These are phyloP conservation scores for Chanos chanos DNA, from an alignment of 2,797 vertebrate genomes.

Conservation along the genomic window DNA sequence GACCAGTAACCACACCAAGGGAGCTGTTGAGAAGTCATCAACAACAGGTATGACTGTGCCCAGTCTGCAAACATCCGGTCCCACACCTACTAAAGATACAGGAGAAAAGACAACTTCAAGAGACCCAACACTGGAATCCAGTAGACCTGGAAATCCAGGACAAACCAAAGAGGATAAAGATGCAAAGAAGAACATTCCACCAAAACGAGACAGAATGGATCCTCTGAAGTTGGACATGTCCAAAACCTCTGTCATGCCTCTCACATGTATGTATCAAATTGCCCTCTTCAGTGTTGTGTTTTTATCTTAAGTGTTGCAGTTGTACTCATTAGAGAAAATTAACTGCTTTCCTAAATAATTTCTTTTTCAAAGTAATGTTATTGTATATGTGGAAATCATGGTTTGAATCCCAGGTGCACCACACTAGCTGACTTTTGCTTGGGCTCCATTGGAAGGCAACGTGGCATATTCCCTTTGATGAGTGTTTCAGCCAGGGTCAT, in stretches of 20 bases:
- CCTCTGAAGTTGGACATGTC: constrained; percentile 75
- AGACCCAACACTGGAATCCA: not conserved
- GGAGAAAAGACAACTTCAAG: not conserved
- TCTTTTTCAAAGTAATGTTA: not conserved
- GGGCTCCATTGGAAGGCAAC: too few species aligned
- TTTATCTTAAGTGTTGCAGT: not conserved
- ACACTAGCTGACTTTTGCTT: too few species aligned
- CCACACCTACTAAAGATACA: not conserved
- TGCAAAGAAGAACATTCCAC: constrained; percentile 60
- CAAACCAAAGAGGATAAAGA: constrained; percentile 27
- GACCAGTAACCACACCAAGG: too few species aligned
- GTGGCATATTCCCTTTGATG: too few species aligned
- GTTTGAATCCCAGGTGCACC: too few species aligned
- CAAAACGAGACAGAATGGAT: constrained; percentile 71
- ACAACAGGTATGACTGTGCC: not conserved
- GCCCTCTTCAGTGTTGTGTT: constrained; percentile 42
- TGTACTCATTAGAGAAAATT: too few species aligned
- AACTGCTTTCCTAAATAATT: too few species aligned
- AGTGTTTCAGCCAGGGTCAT: too few species aligned
- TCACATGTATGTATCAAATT: constrained; percentile 59
- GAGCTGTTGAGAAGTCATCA: constrained; percentile 15
- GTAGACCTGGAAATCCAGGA: not conserved
- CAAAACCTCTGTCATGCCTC: constrained; percentile 52
- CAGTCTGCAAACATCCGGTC: not conserved
- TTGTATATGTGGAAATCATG: not conserved